Conservation (phyloP, 2,797 vertebrate species). For the Acrocephalus scirpaceus region DNA sequence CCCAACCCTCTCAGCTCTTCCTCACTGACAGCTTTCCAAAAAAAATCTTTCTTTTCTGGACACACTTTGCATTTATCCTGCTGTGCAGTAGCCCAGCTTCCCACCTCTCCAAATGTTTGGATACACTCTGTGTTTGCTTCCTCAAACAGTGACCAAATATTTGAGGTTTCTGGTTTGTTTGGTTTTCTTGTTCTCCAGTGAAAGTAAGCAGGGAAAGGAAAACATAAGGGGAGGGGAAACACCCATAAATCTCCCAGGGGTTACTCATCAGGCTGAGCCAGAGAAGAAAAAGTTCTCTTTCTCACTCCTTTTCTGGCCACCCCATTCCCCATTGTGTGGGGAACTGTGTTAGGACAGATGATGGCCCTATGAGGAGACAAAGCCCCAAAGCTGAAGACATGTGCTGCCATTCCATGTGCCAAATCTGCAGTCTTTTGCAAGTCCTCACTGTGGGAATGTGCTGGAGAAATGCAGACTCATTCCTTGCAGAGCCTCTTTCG, state of each 20-base stretch:
- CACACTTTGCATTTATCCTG: not conserved
- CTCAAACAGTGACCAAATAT: not conserved
- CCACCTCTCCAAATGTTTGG: not conserved
- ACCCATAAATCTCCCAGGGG: not conserved
- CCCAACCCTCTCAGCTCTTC: not conserved
- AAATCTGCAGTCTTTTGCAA: not conserved
- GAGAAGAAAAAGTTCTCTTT: not conserved
- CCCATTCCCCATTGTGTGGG: no score
- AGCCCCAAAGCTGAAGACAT: not conserved
- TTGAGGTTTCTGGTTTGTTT: constrained; percentile 1
- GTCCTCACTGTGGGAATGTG: not conserved
- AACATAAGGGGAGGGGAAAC: not conserved
- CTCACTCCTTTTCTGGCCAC: not conserved
- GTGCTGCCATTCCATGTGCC: fast-evolving
- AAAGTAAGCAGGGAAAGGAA: not conserved
- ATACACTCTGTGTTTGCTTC: not conserved
- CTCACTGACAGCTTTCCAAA: not conserved
- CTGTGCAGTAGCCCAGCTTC: not conserved
- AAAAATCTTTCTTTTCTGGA: not conserved
- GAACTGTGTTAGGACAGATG: not conserved
- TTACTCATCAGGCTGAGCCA: not conserved
- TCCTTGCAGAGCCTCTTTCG: not conserved
- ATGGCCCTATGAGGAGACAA: fast-evolving
- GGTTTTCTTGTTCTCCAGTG: not conserved
- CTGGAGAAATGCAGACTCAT: constrained; percentile 23